Evolutionary conservation across 2,797 vertebrate genomes (phyloP), one percentile per base, ranked within the genome.

Genomic region (Scomberomorus guttatus): DNA sequence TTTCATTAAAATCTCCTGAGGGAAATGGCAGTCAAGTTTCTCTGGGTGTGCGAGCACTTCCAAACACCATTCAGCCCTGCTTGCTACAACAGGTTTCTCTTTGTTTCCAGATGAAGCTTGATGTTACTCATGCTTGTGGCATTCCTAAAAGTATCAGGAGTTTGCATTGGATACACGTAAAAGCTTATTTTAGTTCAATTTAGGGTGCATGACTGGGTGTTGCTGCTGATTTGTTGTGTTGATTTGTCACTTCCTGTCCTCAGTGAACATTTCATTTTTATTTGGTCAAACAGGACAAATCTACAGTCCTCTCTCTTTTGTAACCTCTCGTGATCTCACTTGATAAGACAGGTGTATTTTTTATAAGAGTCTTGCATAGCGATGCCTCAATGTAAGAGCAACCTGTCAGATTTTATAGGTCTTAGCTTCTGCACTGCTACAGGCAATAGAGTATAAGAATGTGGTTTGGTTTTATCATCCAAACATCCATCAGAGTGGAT

Each of bases 51-150:
- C 12, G 29, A 64, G 27, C 42, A 64, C 60, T 55, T 65, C 25
- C 20, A 50, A 68, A 64, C 15, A 50, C 20, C 69, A 17, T 59
- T 57, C 34, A 52, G 77, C 15, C 0, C 34, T 55, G 67, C 86
- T n/a, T 80, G 86, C 74, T 82, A 18, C 71, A 46, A 87, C 82
- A 87, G 59, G 85, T 77, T 69, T 54, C 39, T 29, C 66, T 70
- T 27, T 71, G 69, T 37, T 57, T 72, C 37, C 9, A 37, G 37
- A 32, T 12, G 12, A 46, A 64, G 34, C 62, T 48, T 55, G 10
- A 39, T 39, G 27, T 82, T 77, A 79, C 69, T 79, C 79, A 83
- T 46, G 66, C 79, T 39, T 32, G 9, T 24, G 73, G 73, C 68
- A 84, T 79, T 81, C 70, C n/a, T 68, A 18, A 50, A 55, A 60